Evolutionary conservation across 2,113 vertebrate species (phyloP), one percentile per base, ranked within the genome.

Genomic region (Brachirus orientalis): DNA sequence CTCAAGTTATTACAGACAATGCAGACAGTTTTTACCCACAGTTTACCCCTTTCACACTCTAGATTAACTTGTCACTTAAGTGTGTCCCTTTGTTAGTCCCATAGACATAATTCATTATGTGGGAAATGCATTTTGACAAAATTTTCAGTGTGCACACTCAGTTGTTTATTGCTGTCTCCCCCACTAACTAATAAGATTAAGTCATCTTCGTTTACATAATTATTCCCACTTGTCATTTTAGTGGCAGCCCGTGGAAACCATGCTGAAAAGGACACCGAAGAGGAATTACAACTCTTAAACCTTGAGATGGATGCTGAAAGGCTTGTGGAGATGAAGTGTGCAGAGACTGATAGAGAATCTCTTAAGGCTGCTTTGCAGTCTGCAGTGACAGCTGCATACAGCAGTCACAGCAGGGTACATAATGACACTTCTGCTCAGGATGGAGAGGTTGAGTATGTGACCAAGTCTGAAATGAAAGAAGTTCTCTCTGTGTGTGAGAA

Each of bases 401-500:
- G 73, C 78, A 92, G 88, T 71, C 88, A 86, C 8, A 88, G 65
- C 72, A 79, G 80, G 69, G 51, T 56, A 12, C 51, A 62, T 4
- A 8, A 63, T 18, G 89, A 87, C 8, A 28, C 50, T 1, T 62
- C 57, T 2, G 61, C 73, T 69, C 85, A 84, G 33, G 91, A 90
- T 4, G 89, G 83, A 22, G 92, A 92, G 19, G 86, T 91, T 0
- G 90, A 94, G 55, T 93, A 93, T 10, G 92, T 94, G 68, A 92
- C 92, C 58, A 94, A 91, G 77, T 94, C 93, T 22, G 92, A 94
- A 58, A 94, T 94, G 93, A 96, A 95, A 6, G 96, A 98, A 69
- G 96, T 98, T 84, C 93, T 98, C 1, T 93, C 93, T 43, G 94
- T 98, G 38, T 98, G 97, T 2, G 96, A 96, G 77, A 95, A 90